Base-by-base conservation (phyloP, 2,797 vertebrate genomes). In the Podarcis lilfordi region DNA sequence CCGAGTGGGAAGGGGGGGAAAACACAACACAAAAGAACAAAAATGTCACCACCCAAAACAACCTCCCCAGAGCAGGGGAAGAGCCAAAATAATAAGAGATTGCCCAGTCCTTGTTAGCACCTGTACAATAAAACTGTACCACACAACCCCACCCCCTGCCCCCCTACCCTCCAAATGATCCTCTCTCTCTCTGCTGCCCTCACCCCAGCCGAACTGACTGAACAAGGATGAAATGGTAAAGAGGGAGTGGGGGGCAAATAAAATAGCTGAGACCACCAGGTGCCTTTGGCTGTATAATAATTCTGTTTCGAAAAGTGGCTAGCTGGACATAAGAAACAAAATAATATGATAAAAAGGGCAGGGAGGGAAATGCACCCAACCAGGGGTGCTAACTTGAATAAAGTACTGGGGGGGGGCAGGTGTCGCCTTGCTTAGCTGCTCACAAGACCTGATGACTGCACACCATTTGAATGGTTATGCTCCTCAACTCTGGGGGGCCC, bases 71-170 rank as follows among this genome's bases (percentile, higher is more conserved):
- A 90, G 91, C 86, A 84, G 88, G 91, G 92, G 91, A 55, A 93
- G 91, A 93, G 93, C 92, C 91, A 59, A 85, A 93, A 94, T 55
- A 55, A 55, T 55, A 95, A 92, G 59, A 93, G 94, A 96, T 94
- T 96, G 96, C 96, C 96, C 95, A 95, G 19, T 94, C 96, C 96
- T 96, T 97, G 96, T 96, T 98, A 99, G 98, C 99, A 99, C 98
- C 99, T 98, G 98, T 99, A 99, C 98, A 99, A 98, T 99, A 99
- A 98, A 99, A 99, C 98, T 99, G 98, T 98, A 99, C 98, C 95
- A 96, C 59, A 32, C 32, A 1, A 2, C 2, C 72, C 84, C 91
- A 10, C 50, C n/a, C 32, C 3, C 83, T 15, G 40, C 55, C 59
- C 27, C 23, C 37, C 50, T 25, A 10, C n/a, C 59, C 95, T 89